Base-by-base conservation (phyloP, 2,113 vertebrate species). In the Seriola aureovittata region DNA sequence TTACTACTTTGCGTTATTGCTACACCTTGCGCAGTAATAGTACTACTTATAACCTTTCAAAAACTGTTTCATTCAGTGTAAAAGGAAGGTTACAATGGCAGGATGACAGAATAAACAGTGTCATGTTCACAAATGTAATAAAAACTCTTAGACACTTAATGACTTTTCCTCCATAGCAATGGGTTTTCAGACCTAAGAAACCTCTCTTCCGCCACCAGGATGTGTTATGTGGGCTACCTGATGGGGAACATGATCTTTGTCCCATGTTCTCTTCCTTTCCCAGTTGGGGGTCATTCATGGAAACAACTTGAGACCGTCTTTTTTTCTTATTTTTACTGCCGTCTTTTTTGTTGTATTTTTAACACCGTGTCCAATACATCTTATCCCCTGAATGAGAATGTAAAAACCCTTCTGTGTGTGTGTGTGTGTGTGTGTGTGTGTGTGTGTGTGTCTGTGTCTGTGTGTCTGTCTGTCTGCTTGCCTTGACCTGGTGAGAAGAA, bases 241-340 rank as follows among this genome's bases (percentile, higher is more conserved):
- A 75, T 75, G 71, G 87, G 64, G 54, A 66, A 76, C 82, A 81
- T 81, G 83, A 93, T 88, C 78, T 86, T 84, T 85, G 85, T 85
- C 81, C 80, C 85, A 68, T 83, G 34, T 76, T 71, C 85, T 83
- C 80, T 88, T 91, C 85, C 74, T 80, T 55, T 88, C 85, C 81
- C 92, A 84, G 85, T 75, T 77, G 87, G 85, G 78, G 87, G 86
- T 93, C 80, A 89, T 92, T 93, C 85, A 90, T 81, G 4, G 52
- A 79, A 91, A 85, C 85, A 87, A 90, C 90, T 93, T 88, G 78
- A 93, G 82, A 86, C 81, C 36, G 75, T 79, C 78, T 88, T 80
- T 86, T 78, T 68, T 85, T 73, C 3, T 70, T 46, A 44, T 78
- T 84, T 88, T 87, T 88, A 90, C 75, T 68, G 58, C 81, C 29